These are phyloP conservation scores for Tetranychus piercei DNA, from an alignment of 2,888 invertebrate species.

Conservation along the genomic window DNA sequence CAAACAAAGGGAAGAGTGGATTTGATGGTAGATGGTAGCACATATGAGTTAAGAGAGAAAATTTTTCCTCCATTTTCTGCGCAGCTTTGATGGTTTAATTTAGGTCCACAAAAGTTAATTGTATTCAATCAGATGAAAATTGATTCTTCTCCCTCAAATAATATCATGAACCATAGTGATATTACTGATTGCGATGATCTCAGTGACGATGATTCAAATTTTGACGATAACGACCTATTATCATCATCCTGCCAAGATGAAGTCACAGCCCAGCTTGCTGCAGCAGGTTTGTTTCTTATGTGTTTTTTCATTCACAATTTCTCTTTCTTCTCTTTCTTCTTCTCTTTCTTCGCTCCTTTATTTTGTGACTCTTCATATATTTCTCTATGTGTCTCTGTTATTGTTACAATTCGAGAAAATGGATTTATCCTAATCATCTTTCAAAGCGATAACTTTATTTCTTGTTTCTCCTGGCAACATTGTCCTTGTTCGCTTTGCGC, in stretches of 20 bases:
- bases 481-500: no score
- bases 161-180: conserved; percentile 6
- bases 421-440: no score
- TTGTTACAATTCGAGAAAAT: no score
- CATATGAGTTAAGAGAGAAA: background rate
- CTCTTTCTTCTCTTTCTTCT: no score
- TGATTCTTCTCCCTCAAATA: background rate
- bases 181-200: conserved; percentile 29
- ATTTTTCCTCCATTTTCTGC: background rate
- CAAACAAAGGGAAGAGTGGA: no score
- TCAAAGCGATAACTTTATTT: no score
- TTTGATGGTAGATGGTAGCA: background rate
- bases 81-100: background rate
- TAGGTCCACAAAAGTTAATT: no score
- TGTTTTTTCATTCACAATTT: background rate
- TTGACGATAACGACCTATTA: conserved; percentile 60
- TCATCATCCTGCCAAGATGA: conserved; percentile 66
- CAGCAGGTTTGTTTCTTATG: conserved; percentile 51
- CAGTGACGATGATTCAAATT: conserved; percentile 34
- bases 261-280: conserved; percentile 83
- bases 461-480: no score
- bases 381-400: no score
- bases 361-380: no score
- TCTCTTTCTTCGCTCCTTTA: no score
- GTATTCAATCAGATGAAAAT: background rate